Conservation (phyloP, 2,888 invertebrate species). For the Leptinotarsa peninsularis region DNA sequence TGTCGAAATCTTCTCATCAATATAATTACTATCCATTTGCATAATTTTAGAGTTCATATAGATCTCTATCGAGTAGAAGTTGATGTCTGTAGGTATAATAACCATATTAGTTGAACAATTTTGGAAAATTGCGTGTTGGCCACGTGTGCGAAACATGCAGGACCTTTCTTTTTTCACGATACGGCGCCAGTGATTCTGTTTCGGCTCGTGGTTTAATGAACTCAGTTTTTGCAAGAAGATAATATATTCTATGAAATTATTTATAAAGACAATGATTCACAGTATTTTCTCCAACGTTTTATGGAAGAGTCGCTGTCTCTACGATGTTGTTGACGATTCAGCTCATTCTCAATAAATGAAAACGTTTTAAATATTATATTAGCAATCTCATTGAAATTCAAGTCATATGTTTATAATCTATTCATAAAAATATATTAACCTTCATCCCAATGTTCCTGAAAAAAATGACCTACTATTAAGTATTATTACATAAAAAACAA, state of each 20-base stretch:
- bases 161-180: conserved; percentile 35
- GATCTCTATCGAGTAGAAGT: conserved; percentile 39
- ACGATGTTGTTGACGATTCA: too few species aligned
- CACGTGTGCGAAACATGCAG: conserved; percentile 46
- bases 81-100: conserved; percentile 39
- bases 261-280: too few species aligned
- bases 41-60: conserved; percentile 46
- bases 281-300: too few species aligned
- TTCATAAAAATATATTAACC: conserved; percentile 30
- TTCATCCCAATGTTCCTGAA: conserved; percentile 32
- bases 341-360: too few species aligned
- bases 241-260: too few species aligned
- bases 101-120: conserved; percentile 41
- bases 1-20: conserved; percentile 23
- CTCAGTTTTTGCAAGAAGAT: not conserved
- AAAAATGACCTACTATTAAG: conserved; percentile 31
- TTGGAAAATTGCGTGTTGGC: conserved; percentile 43
- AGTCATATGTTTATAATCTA: not conserved
- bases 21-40: conserved; percentile 37
- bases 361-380: too few species aligned
- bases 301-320: too few species aligned
- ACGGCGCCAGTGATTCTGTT: conserved; percentile 24
- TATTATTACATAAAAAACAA: conserved; percentile 42
- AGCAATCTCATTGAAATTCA: not conserved
- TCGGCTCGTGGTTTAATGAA: not conserved